Base-by-base conservation (phyloP, 2,113 vertebrate species). In the Chelonoidis abingdonii region DNA sequence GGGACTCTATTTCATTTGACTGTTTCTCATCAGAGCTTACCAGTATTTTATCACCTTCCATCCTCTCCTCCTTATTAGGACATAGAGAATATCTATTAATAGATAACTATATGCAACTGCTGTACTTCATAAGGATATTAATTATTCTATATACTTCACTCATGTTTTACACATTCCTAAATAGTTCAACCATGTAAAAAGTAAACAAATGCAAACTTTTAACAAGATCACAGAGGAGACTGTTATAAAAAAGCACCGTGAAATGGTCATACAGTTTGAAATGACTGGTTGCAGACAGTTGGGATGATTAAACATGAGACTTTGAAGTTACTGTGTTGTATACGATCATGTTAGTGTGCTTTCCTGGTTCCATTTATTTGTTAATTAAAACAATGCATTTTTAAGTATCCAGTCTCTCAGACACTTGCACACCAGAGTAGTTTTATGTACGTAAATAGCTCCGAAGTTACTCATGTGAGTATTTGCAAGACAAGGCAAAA, bases 311-410 rank as follows among this genome's bases (percentile, higher is more conserved):
- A 50, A n/a, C n/a, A 47, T 56, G 9, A 52, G 5, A 24, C 95
- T 97, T 95, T 96, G 94, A 97, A 95, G 94, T 83, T 62, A 53
- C 50, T 1, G 83, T 2, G 83, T 38, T 56, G 41, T 80, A 65
- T 29, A 80, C 52, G 94, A 93, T 94, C 41, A 86, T 21, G 14
- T 59, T 62, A 86, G 54, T 83, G 87, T 88, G 83, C 79, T 94
- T 31, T 84, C 79, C 80, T 29, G 29, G 91, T 54, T 52, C 86
- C 80, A 93, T 97, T 97, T 93, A 96, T 9, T 76, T 97, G 96
- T 79, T 97, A 96, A 98, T 95, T 79, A 54, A 19, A 83, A 50
- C 89, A 87, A 95, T 96, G 80, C 53, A 88, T 81, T 93, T 41
- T 47, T 62, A 94, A 97, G 96, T 83, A 93, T 86, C 94, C 47